Conservation (phyloP, 2,113 vertebrate species). For the Aegotheles bennettii region DNA sequence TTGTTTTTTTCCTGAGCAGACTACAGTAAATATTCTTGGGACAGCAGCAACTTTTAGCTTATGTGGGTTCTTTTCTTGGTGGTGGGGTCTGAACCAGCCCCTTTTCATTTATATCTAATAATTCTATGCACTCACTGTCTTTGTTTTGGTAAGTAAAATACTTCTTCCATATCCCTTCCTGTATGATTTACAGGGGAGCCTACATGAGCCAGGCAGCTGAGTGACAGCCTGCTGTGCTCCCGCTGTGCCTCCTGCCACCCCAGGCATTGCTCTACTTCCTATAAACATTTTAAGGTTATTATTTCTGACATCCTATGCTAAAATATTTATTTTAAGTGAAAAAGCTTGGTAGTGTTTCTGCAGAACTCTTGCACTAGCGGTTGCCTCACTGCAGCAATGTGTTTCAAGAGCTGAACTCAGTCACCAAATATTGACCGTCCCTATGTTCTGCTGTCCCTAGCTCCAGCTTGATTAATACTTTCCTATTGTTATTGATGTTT, state of each 20-base stretch:
- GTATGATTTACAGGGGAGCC: not conserved
- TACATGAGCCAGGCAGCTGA: not conserved
- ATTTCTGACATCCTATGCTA: not conserved
- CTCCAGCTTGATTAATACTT: not conserved
- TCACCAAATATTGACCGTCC: not conserved
- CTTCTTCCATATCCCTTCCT: not conserved
- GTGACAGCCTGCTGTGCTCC: not conserved
- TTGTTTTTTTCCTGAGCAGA: not conserved
- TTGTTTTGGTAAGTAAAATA: not conserved
- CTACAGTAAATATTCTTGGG: not conserved
- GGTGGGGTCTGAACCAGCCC: not conserved
- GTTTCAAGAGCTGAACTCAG: not conserved
- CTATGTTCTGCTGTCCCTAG: not conserved
- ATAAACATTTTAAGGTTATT: not conserved
- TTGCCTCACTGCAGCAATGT: not conserved
- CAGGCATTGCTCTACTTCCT: rapidly evolving
- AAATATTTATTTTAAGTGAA: not conserved
- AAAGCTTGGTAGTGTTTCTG: not conserved
- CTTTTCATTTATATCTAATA: not conserved
- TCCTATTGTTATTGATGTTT: not conserved
- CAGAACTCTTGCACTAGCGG: not conserved
- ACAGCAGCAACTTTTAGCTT: not conserved
- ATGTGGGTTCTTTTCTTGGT: not conserved
- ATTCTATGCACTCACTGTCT: not conserved
- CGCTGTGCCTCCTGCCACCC: not conserved